phyloP scores from a whole-genome alignment of 1,140 invertebrate genomes.

The Eriocheir sinensis region DNA sequence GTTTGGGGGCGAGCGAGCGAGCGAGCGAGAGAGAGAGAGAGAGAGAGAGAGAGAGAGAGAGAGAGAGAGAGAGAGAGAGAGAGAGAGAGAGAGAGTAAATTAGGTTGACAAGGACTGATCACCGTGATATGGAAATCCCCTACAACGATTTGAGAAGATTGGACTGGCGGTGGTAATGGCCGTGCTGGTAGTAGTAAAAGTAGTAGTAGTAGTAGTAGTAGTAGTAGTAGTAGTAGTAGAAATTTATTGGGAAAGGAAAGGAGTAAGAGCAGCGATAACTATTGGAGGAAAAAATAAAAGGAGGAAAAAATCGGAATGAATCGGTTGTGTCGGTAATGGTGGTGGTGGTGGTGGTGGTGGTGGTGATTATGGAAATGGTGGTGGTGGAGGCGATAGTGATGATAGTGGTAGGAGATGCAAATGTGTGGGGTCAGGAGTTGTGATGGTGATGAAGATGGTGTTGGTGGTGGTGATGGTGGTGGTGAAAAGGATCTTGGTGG shows the following conservation, averaged over 20 bases:
- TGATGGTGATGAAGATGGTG: background rate
- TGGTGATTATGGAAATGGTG: too few relatives aligned
- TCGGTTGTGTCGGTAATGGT: background rate
- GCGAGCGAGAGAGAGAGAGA: too few relatives aligned
- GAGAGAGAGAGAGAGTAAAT: slow-evolving; percentile 4
- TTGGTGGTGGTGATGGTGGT: background rate
- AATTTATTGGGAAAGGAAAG: too few relatives aligned
- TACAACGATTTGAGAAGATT: background rate
- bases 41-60: slow-evolving; percentile 5
- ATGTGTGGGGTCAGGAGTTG: too few relatives aligned
- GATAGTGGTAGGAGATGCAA: too few relatives aligned
- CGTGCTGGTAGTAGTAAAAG: background rate
- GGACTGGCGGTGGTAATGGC: background rate
- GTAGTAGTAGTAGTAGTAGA: too few relatives aligned
- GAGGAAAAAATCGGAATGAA: background rate
- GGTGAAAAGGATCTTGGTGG: background rate
- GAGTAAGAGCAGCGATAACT: too few relatives aligned
- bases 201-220: background rate
- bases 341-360: background rate
- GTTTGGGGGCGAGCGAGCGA: too few relatives aligned
- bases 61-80: background rate
- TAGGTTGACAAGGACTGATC: background rate
- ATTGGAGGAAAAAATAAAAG: background rate
- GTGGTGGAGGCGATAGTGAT: too few relatives aligned
- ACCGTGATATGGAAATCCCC: background rate